Evolutionary conservation across 2,797 vertebrate species (phyloP), one percentile per base, ranked within the genome.

Genomic region (Arnoldichthys spilopterus): DNA sequence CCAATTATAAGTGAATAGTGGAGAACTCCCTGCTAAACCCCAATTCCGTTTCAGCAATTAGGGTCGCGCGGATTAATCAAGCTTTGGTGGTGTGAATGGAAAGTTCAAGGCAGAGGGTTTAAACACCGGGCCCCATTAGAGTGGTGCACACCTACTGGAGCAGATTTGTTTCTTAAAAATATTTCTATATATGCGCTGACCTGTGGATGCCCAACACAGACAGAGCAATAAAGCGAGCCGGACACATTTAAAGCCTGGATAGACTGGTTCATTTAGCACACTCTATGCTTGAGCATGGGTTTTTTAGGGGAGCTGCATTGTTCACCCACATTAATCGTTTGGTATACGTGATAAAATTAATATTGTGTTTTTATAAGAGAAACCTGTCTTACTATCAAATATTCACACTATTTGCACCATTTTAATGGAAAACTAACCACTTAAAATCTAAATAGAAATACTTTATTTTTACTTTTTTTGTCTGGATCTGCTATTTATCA

Each of bases 1-100:
- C 92, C 92, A 94, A 93, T 94, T 94, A 94, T 84, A 91, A 88
- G 72, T 90, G 90, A 91, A 91, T 92, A 88, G 93, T 86, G 49
- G 78, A 80, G 76, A 84, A 81, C 84, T 81, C 84, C 82, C 83
- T 83, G 83, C 77, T 83, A 86, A 86, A 85, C 80, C 77, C 83
- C 82, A 76, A 76, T 85, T 88, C 84, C 81, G 82, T 83, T 87
- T 87, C 83, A 87, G 88, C 86, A 89, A 85, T 85, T 87, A 78
- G 89, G 89, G 87, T 85, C 89, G 78, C 58, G 58, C 83, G 80
- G 71, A 85, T 85, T 85, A 84, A 88, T 86, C 81, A 77, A 77
- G 84, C 76, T 61, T 74, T 79, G 74, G 82, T 45, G 53, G 11
- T 63, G 73, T 77, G 54, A 80, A 83, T 72, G 79, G 53, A 61